These are phyloP conservation scores for Drosophila quadrilineata DNA, from an alignment of 1,140 invertebrate genomes.

Conservation along the genomic window DNA sequence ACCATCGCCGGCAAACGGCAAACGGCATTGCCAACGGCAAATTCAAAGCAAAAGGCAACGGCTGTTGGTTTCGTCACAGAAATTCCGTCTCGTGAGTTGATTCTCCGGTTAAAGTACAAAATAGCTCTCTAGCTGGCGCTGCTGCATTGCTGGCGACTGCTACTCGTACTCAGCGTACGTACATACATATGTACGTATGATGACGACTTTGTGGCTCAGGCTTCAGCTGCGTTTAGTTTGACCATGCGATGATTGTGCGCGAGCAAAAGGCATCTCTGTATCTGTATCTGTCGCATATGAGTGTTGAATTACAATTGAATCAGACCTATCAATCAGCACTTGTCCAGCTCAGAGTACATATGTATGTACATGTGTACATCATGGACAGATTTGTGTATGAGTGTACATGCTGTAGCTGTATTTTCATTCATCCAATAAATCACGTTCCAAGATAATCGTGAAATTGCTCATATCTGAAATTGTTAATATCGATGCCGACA, in stretches of 20 bases:
- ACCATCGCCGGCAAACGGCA: slow-evolving; percentile 24
- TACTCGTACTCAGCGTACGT: too few relatives aligned
- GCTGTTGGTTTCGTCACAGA: slow-evolving; percentile 65
- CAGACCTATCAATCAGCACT: slow-evolving; percentile 30
- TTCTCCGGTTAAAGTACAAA: slow-evolving; percentile 47
- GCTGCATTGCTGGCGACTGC: slow-evolving; percentile 3
- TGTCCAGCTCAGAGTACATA: too few relatives aligned
- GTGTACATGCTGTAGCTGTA: too few relatives aligned
- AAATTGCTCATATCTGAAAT: too few relatives aligned
- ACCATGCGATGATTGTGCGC: slow-evolving; percentile 43
- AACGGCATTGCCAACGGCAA: slow-evolving; percentile 14
- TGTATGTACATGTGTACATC: neutral
- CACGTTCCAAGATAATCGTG: too few relatives aligned
- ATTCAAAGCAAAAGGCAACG: too few relatives aligned
- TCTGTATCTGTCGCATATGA: slow-evolving; percentile 21
- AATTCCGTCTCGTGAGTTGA: slow-evolving; percentile 69
- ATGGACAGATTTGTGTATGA: too few relatives aligned
- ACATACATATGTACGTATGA: too few relatives aligned
- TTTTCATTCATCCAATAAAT: too few relatives aligned
- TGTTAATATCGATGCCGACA: too few relatives aligned
- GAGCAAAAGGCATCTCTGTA: slow-evolving; percentile 15
- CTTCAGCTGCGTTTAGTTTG: too few relatives aligned
- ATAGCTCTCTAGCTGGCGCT: neutral
- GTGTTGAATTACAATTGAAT: slow-evolving; percentile 56
- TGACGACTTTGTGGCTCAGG: slow-evolving; percentile 23